phyloP scores from a whole-genome alignment of 2,113 vertebrate species.

The Diphyllodes magnificus region DNA sequence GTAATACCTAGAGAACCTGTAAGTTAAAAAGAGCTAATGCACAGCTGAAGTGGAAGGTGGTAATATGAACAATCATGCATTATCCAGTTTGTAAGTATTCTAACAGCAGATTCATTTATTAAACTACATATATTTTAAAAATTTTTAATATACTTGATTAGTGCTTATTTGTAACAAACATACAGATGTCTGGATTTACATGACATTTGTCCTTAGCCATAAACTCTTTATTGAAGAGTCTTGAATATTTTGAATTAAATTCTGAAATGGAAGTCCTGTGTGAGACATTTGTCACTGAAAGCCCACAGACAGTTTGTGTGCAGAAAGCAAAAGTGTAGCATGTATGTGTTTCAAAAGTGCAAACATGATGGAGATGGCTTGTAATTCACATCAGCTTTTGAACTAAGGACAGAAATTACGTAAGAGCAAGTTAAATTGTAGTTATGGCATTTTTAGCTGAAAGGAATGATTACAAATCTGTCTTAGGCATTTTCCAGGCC shows the following conservation, averaged over 20 bases:
- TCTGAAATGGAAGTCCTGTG: neutral
- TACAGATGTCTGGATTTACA: neutral
- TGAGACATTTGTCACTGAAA: neutral
- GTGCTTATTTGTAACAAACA: neutral
- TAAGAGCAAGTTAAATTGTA: neutral
- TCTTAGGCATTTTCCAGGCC: neutral
- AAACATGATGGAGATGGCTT: neutral
- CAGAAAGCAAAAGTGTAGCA: neutral
- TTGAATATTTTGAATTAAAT: neutral
- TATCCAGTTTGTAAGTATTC: neutral
- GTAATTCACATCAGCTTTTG: neutral
- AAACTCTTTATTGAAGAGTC: neutral
- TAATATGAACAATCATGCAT: neutral
- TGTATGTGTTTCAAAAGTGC: neutral
- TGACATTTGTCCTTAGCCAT: neutral
- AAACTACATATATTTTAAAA: neutral
- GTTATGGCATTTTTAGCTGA: neutral
- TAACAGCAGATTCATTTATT: neutral
- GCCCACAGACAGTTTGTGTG: neutral
- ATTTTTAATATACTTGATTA: neutral
- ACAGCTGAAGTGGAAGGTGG: neutral
- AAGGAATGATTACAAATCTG: neutral
- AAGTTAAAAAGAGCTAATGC: neutral
- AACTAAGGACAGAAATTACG: neutral
- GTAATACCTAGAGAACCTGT: neutral